Conservation (phyloP, 2,888 invertebrate species). For the Ceriagrion tenellum region DNA sequence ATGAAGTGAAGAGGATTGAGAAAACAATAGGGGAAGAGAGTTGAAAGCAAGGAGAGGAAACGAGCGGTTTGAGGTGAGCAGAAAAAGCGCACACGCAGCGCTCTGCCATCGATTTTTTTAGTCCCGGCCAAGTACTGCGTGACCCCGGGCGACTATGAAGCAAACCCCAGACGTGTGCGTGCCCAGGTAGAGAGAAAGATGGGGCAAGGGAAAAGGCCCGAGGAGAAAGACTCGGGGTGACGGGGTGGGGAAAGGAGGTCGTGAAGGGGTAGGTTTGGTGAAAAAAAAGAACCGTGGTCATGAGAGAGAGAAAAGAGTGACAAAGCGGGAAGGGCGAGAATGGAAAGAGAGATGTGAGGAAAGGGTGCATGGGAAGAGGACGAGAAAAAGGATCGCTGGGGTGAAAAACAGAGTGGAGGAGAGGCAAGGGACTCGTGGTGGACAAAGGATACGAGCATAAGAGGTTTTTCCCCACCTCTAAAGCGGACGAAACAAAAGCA, state of each 20-base stretch:
- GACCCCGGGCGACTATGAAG: neutral
- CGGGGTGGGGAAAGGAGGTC: neutral
- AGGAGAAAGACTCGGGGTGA: neutral
- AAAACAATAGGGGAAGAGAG: neutral
- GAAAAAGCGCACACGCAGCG: slow-evolving; percentile 46
- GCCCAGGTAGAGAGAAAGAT: neutral
- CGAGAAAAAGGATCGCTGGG: neutral
- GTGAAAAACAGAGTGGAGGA: neutral
- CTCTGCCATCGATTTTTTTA: slow-evolving; percentile 38
- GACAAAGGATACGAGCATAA: neutral
- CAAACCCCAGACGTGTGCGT: neutral
- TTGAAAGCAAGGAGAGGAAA: neutral
- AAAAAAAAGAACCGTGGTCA: neutral
- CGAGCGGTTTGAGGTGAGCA: slow-evolving; percentile 18
- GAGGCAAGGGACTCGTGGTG: neutral
- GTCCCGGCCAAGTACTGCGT: neutral
- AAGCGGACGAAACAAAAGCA: neutral
- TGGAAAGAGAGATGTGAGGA: neutral
- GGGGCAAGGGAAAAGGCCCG: neutral
- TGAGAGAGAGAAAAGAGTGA: neutral
- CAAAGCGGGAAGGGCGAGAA: neutral
- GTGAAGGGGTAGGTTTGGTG: neutral
- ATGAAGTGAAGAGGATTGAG: too few species aligned
- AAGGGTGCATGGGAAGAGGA: neutral
- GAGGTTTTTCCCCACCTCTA: neutral